Evolutionary conservation across 2,797 vertebrate genomes (phyloP).

Genomic region (Psittacula derbiana): DNA sequence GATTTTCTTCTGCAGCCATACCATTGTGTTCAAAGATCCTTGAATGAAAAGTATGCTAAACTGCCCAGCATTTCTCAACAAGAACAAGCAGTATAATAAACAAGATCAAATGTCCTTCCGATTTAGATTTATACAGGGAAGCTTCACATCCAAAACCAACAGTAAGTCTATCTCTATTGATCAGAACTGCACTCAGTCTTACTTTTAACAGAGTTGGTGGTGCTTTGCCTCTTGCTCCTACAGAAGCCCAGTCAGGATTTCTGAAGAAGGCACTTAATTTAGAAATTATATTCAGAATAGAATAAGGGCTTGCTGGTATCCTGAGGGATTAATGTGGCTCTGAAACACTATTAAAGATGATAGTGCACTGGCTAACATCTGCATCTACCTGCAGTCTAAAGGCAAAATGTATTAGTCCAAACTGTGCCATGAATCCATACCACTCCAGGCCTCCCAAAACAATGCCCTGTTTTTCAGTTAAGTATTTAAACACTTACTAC

Average conservation of each 20-base stretch:
- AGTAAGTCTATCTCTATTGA: neutral
- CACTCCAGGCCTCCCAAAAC: neutral
- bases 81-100: neutral
- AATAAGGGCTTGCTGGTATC: neutral
- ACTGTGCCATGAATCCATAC: neutral
- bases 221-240: neutral
- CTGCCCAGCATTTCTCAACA: neutral
- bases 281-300: conserved; percentile 8
- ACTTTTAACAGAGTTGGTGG: neutral
- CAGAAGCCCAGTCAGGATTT: neutral
- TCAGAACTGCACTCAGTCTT: neutral
- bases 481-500: neutral
- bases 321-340: neutral
- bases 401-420: neutral
- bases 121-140: neutral
- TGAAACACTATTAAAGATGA: neutral
- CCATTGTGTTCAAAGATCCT: neutral
- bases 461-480: neutral
- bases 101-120: neutral
- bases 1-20: neutral
- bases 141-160: neutral
- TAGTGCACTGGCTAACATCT: neutral
- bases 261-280: neutral
- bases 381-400: neutral
- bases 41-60: neutral